Evolutionary conservation across 2,113 vertebrate genomes (phyloP).

Genomic region (Dasyprocta punctata): DNA sequence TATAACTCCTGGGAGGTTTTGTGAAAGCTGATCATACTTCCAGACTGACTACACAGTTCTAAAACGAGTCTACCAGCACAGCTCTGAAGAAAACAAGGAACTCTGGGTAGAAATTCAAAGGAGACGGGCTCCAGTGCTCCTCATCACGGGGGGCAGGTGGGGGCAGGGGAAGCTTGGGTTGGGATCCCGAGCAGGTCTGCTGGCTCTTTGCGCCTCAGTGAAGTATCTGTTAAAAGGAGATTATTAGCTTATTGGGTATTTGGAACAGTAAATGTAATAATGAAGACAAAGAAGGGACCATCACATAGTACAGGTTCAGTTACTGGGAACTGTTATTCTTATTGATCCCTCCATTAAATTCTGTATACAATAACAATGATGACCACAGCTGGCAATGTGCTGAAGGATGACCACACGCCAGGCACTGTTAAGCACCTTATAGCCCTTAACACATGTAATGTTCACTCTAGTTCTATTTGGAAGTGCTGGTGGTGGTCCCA

Average conservation of each 20-base stretch:
- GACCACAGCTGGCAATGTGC: not conserved
- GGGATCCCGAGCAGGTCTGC: no score
- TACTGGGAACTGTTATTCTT: not conserved
- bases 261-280: not conserved
- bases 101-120: constrained; percentile 8
- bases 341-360: not conserved
- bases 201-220: no score
- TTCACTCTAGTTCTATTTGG: not conserved
- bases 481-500: not conserved
- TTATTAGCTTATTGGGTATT: not conserved
- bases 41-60: constrained; percentile 44
- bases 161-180: not conserved
- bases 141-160: not conserved
- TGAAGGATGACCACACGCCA: not conserved
- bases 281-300: not conserved
- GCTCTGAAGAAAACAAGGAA: constrained; percentile 34
- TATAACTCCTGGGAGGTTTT: constrained; percentile 54
- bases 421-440: not conserved
- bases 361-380: not conserved
- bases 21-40: constrained; percentile 69
- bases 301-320: not conserved
- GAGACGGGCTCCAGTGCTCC: no score
- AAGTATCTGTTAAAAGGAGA: not conserved
- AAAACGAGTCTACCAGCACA: not conserved
- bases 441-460: not conserved